Evolutionary conservation across 2,888 invertebrate genomes (phyloP), one percentile per base, ranked within the genome.

Genomic region (Ornithoptera priamus): DNA sequence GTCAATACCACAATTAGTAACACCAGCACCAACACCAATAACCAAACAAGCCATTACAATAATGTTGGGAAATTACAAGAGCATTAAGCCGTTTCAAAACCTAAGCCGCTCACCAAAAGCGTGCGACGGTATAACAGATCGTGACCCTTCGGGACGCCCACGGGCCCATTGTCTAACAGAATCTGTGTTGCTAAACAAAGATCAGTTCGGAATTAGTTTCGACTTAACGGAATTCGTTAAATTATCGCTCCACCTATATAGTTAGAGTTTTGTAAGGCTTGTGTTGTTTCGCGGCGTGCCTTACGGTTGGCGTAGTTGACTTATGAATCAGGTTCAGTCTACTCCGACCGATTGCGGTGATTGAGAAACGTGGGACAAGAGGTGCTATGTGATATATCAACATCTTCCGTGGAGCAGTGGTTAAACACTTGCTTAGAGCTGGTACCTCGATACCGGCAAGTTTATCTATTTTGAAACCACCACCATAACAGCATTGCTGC

Each of bases 141-240:
- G 81, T 81, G 82, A 83, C 84, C 81, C 78, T 73, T 50, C 71
- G 76, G 74, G 76, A 78, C 83, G 81, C 85, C 85, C 77, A 85
- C 85, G 72, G 73, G 67, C 56, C 77, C 72, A 80, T 82, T 84
- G 81, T 83, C 73, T 75, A 65, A 75, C 72, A 73, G 66, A 67
- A 69, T 72, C 67, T 71, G 59, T 42, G 62, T 53, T 67, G 65
- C 70, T 67, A 61, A 57, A 56, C 59, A 71, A 70, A 72, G 69
- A 66, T 68, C 39, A 59, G 63, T 67, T 36, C 60, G 62, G 70
- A 68, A 68, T 65, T 62, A 71, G 71, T 70, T 70, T 67, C 67
- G 66, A 64, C 63, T 62, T 39, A 69, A 68, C 63, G 65, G 69
- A 70, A 70, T 70, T 70, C 66, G 66, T 70, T 70, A 70, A 70